Percentiles rank a stretch among this genome's conserved stretches.
These are phyloP conservation scores for Cosmia pyralina DNA, from an alignment of 2,888 invertebrate genomes.

Conservation along the genomic window DNA sequence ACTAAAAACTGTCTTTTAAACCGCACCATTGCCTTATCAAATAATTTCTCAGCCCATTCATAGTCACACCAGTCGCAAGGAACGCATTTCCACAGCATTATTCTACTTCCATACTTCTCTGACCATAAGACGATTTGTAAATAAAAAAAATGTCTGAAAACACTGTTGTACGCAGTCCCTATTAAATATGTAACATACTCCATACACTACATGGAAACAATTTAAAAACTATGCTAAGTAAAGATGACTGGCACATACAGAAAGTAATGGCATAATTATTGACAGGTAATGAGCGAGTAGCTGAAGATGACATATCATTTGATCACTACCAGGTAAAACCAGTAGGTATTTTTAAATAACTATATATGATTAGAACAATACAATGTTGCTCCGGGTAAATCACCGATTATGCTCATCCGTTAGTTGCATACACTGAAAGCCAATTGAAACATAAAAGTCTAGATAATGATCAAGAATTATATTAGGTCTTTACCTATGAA, in stretches of 20 bases:
- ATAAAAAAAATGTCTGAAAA: neutral
- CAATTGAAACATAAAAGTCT: constrained; percentile 1
- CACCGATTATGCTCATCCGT: constrained; percentile 3
- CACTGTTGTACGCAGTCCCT: neutral
- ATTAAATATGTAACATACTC: constrained; percentile 6
- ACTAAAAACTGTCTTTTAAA: too few relatives aligned
- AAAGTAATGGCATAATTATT: constrained; percentile 47
- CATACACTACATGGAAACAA: constrained; percentile 13
- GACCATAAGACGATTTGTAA: neutral
- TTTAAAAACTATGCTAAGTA: neutral
- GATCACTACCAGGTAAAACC: constrained; percentile 5
- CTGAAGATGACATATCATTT: constrained; percentile 43
- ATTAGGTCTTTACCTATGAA: too few relatives aligned
- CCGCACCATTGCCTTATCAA: too few relatives aligned
- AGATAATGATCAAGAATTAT: constrained; percentile 2
- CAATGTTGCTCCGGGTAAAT: constrained; percentile 11
- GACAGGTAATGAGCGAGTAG: constrained; percentile 14
- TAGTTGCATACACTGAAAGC: constrained; percentile 8
- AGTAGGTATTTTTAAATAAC: constrained; percentile 12
- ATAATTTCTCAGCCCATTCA: too few relatives aligned
- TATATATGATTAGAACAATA: constrained; percentile 29
- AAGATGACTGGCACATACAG: constrained; percentile 48
- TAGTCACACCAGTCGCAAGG: too few relatives aligned
- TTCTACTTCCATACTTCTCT: too few relatives aligned
- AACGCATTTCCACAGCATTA: too few relatives aligned